Percentiles rank a stretch among this genome's conserved stretches.
Evolutionary conservation across 2,888 invertebrate species (phyloP).

Genomic region (Plagodis dolabraria): DNA sequence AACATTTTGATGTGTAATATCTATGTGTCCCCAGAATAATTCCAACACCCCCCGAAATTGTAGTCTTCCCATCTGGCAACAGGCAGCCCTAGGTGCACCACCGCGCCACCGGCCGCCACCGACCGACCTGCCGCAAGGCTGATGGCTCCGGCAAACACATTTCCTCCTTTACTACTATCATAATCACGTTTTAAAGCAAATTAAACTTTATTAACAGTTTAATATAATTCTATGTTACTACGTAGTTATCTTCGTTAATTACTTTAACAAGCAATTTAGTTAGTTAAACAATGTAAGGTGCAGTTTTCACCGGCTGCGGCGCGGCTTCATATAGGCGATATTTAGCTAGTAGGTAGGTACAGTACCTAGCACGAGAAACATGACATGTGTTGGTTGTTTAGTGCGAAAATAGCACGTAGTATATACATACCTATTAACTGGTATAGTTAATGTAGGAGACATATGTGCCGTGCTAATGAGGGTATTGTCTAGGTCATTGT

Average conservation of each 20-base stretch:
- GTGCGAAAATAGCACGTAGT: too few species aligned
- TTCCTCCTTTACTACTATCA: conserved; percentile 11
- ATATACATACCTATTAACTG: too few species aligned
- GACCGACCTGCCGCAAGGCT: conserved; percentile 17
- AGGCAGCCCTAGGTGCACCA: neutral
- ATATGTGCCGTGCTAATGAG: too few species aligned
- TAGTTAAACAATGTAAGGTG: conserved; percentile 1
- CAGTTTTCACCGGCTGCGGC: neutral
- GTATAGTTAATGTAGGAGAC: too few species aligned
- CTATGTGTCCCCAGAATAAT: too few species aligned
- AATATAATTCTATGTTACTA: neutral
- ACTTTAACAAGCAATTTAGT: conserved; percentile 3
- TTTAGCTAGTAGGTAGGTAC: neutral
- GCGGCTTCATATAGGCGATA: neutral
- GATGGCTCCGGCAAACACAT: conserved; percentile 5
- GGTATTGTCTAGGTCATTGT: too few species aligned
- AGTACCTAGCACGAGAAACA: too few species aligned
- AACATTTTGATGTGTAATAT: too few species aligned
- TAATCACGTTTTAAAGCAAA: neutral
- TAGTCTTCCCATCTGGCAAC: too few species aligned
- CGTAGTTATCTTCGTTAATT: neutral
- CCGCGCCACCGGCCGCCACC: neutral
- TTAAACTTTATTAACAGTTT: conserved; percentile 6
- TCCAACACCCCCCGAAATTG: too few species aligned
- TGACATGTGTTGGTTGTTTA: neutral